Percentiles rank a stretch among this genome's conserved stretches.
phyloP scores from a whole-genome alignment of 2,113 vertebrate genomes.

The Chaetodon trifascialis region DNA sequence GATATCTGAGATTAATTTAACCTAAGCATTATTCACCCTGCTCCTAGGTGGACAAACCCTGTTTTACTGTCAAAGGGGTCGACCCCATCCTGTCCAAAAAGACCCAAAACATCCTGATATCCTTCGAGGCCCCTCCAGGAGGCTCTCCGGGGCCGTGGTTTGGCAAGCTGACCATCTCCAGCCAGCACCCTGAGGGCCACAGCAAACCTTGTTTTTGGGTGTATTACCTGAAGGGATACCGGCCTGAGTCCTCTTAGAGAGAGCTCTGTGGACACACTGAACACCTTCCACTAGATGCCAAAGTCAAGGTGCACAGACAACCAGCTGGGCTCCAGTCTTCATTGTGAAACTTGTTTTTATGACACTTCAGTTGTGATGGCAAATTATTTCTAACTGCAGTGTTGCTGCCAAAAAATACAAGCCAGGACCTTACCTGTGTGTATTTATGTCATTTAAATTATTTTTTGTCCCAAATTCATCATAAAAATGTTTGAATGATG shows the following conservation, averaged over 20 bases:
- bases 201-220: constrained; percentile 82
- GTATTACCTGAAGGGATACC: constrained; percentile 87
- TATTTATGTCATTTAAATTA: constrained; percentile 5
- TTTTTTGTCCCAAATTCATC: neutral
- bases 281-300: neutral
- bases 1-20: neutral
- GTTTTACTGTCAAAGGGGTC: constrained; percentile 80
- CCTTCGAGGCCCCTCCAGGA: constrained; percentile 75
- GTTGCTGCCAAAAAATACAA: neutral
- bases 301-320: neutral
- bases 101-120: constrained; percentile 78
- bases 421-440: neutral
- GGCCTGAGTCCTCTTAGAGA: constrained; percentile 47
- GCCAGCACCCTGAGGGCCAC: constrained; percentile 68
- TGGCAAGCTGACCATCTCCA: constrained; percentile 85
- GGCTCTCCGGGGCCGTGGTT: constrained; percentile 73
- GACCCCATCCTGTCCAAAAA: constrained; percentile 84
- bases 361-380: neutral
- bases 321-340: neutral
- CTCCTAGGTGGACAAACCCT: constrained; percentile 84
- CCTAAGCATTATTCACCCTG: neutral
- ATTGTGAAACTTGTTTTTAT: neutral
- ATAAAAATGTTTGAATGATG: constrained; percentile 13
- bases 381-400: neutral
- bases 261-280: neutral